Evolutionary conservation across 2,797 vertebrate species (phyloP), one percentile per base, ranked within the genome.

Genomic region (Lepidocolaptes lacrymiger): DNA sequence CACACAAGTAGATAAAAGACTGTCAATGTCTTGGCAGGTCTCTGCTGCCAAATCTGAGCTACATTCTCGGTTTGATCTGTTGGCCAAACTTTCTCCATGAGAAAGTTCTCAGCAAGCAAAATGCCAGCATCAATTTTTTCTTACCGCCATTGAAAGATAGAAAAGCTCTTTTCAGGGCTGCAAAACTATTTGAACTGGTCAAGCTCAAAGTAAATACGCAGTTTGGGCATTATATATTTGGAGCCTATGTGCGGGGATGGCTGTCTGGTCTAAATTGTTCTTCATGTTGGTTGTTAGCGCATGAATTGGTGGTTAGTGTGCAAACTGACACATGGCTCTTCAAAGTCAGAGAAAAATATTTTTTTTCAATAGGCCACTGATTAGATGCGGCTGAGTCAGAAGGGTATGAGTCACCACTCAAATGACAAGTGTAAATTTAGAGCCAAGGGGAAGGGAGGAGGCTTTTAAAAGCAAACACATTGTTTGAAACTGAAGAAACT

Each of bases 341-440:
- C 86, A 94, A 81, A 96, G 88, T 76, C 74, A 85, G 77, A 84
- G 91, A 61, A 95, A 93, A 95, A 84, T 69, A 78, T 12, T 85
- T 88, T 90, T 93, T 95, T 95, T 97, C 96, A 95, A 96, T 97
- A 95, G 83, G 71, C 93, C 64, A 82, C 96, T 96, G 96, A 97
- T 96, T 95, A 97, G 91, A 84, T 84, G 93, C 3, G 48, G 83
- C 91, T 97, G 94, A 97, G 90, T 95, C 96, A 97, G 95, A 96
- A 78, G 95, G 83, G 69, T 93, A n/a, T 97, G 96, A 96, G 96
- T 97, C 96, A 97, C 90, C 96, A 91, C 88, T 90, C 91, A 93
- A 93, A 95, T 94, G 90, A 90, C 83, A 94, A 94, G 93, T 62
- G 80, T 94, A 97, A 96, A 96, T 96, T 95, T 97, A 96, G 94